Evolutionary conservation across 2,888 invertebrate species (phyloP).

Genomic region (Spisula subtruncata): DNA sequence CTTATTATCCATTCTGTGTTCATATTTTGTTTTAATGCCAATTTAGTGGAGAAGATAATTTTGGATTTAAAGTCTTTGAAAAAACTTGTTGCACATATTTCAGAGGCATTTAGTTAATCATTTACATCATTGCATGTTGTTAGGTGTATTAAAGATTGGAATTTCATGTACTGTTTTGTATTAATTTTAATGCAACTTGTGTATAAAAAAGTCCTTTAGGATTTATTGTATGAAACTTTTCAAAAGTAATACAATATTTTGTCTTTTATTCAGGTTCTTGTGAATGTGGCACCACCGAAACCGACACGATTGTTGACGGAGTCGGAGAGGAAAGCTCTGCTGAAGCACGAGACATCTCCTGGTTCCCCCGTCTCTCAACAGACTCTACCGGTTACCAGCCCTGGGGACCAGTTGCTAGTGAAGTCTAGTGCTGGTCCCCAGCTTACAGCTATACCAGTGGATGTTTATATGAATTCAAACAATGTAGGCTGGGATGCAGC

Average conservation of each 20-base stretch:
- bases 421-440: conserved; percentile 39
- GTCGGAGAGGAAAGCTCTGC: conserved; percentile 79
- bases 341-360: conserved; percentile 73
- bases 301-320: conserved; percentile 88
- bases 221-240: background rate
- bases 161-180: background rate
- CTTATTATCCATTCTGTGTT: background rate
- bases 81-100: background rate
- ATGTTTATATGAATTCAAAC: conserved; percentile 49
- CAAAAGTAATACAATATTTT: background rate
- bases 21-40: background rate
- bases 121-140: background rate
- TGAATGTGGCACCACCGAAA: conserved; percentile 92
- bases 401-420: conserved; percentile 40
- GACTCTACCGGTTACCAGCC: conserved; percentile 36
- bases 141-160: background rate
- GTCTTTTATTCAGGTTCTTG: conserved; percentile 85
- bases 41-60: background rate
- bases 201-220: background rate
- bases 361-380: conserved; percentile 58
- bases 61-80: background rate
- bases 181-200: background rate
- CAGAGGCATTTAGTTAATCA: background rate
- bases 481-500: conserved; percentile 89
- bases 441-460: conserved; percentile 30